Conservation (phyloP, 2,113 vertebrate species). For the Hemibates koningsi region DNA sequence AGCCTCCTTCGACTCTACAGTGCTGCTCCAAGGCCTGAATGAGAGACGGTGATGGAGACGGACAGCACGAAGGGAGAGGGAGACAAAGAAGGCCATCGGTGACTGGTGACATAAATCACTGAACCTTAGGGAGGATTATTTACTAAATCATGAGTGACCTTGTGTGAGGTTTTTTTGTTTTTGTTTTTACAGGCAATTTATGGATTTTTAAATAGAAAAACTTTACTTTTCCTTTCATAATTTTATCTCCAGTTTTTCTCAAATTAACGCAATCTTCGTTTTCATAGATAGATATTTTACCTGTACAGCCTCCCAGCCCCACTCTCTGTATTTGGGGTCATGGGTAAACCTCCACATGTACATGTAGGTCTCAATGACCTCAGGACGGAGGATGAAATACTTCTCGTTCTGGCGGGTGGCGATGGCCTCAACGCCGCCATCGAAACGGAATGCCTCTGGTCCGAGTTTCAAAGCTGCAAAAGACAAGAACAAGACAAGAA, state of each 20-base stretch:
- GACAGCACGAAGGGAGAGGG: not conserved
- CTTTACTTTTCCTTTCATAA: not conserved
- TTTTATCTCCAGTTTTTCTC: not conserved
- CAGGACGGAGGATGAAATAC: slow-evolving; percentile 94
- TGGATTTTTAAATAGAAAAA: not conserved
- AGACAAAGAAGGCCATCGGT: not conserved
- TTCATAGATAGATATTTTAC: slow-evolving; percentile 45
- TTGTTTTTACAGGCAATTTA: not conserved
- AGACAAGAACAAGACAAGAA: not conserved
- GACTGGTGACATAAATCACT: not conserved
- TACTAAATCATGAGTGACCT: not conserved
- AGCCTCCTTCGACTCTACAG: slow-evolving; percentile 86
- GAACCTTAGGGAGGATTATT: not conserved
- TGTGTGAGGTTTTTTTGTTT: not conserved
- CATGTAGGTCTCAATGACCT: slow-evolving; percentile 98
- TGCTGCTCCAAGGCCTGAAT: slow-evolving; percentile 87
- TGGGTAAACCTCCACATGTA: slow-evolving; percentile 99
- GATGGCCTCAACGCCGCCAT: slow-evolving; percentile 96
- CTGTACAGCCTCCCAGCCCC: slow-evolving; percentile 98
- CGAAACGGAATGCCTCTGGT: slow-evolving; percentile 95
- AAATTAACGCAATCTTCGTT: not conserved
- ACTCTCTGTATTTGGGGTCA: slow-evolving; percentile 93
- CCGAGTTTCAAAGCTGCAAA: slow-evolving; percentile 85
- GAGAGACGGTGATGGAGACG: not conserved
- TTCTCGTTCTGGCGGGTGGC: slow-evolving; percentile 97